These are phyloP conservation scores for Sinocyclocheilus anshuiensis DNA, from an alignment of 2,113 vertebrate genomes.

Conservation along the genomic window DNA sequence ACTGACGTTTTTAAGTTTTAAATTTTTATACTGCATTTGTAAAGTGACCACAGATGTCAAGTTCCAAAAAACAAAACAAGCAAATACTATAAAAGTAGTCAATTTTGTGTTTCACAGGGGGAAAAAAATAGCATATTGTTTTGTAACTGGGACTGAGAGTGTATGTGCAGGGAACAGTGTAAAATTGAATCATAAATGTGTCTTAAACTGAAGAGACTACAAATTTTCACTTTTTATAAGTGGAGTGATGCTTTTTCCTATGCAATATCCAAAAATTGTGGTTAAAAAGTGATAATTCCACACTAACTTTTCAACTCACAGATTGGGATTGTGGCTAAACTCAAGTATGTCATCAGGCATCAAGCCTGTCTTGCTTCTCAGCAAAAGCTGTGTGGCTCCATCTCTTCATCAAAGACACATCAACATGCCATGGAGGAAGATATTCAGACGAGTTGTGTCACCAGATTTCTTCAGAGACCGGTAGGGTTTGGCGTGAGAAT, in stretches of 20 bases:
- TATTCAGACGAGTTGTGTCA: background rate
- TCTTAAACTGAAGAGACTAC: background rate
- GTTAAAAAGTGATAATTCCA: background rate
- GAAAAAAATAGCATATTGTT: background rate
- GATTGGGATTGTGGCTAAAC: background rate
- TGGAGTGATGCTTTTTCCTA: background rate
- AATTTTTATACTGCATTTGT: background rate
- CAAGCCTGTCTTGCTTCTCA: background rate
- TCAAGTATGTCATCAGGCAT: background rate
- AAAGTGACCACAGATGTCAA: background rate
- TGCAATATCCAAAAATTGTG: background rate
- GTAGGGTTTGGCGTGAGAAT: constrained; percentile 1
- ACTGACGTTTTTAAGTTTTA: background rate
- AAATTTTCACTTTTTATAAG: background rate
- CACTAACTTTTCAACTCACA: background rate
- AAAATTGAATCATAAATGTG: background rate
- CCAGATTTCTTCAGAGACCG: background rate
- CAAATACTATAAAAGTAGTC: background rate
- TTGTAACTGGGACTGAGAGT: background rate
- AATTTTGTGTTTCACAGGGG: background rate
- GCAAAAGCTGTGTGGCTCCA: background rate
- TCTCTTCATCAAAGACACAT: background rate
- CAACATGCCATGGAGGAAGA: background rate
- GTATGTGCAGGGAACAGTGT: background rate
- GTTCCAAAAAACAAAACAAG: background rate